A percentile compares a stretch with the other conserved stretches of the same genome.
Evolutionary conservation across 2,113 vertebrate species (phyloP).

Genomic region (Sciurus niger): DNA sequence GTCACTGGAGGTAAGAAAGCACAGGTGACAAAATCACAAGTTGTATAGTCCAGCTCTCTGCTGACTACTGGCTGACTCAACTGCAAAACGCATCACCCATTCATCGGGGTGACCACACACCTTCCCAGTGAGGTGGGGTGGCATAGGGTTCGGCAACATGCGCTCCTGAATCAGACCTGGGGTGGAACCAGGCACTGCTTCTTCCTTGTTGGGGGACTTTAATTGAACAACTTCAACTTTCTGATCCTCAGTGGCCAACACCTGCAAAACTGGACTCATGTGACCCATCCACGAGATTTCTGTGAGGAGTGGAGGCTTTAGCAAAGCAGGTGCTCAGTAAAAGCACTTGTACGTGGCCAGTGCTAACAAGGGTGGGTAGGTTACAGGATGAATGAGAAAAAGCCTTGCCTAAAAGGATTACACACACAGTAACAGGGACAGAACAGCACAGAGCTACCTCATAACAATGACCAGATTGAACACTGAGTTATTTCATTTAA

Average conservation of each 20-base stretch:
- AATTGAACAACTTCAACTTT: neutral
- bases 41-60: neutral
- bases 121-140: neutral
- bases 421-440: neutral
- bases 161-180: neutral
- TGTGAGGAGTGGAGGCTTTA: neutral
- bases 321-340: neutral
- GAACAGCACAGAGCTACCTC: neutral
- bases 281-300: neutral
- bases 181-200: neutral
- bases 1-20: neutral
- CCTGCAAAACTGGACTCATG: neutral
- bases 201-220: neutral
- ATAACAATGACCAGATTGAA: neutral
- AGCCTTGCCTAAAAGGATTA: neutral
- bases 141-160: neutral
- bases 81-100: too few species aligned
- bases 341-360: neutral
- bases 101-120: neutral
- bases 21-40: neutral
- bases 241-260: neutral
- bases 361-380: neutral
- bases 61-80: slow-evolving; percentile 5
- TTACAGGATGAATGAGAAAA: neutral
- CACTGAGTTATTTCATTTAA: neutral